A percentile compares a stretch with the other conserved stretches of the same genome.
Evolutionary conservation across 2,113 vertebrate species (phyloP).

Genomic region (human): DNA sequence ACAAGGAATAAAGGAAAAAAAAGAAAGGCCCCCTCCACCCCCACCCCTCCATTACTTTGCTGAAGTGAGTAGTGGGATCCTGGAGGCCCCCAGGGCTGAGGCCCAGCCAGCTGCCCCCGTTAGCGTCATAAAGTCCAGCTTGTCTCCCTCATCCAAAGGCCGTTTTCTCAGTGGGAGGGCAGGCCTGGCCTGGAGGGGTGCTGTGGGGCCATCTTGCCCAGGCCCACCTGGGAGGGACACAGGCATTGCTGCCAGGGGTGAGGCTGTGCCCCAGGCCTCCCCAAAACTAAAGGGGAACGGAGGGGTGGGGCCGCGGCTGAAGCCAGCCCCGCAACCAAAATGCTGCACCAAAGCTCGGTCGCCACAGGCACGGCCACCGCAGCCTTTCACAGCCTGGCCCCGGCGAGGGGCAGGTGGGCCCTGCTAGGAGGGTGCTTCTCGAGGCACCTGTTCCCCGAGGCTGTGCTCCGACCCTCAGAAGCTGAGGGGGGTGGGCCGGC

Average conservation of each 20-base stretch:
- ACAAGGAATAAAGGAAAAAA: conserved; percentile 32
- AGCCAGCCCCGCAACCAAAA: conserved; percentile 44
- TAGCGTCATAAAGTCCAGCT: conserved; percentile 61
- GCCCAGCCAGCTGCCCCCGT: neutral
- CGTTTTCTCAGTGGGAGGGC: conserved; percentile 59
- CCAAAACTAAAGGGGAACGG: neutral
- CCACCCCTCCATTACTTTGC: neutral
- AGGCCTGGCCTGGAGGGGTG: neutral
- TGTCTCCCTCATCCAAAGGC: conserved; percentile 76
- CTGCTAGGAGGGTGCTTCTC: neutral
- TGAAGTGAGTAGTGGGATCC: neutral
- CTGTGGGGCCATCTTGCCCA: neutral
- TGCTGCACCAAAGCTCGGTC: conserved; percentile 74
- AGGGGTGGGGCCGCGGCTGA: neutral
- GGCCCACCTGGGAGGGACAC: neutral
- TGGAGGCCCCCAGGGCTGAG: neutral
- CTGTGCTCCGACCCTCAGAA: neutral
- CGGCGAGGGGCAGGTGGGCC: neutral
- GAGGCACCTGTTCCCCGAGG: neutral
- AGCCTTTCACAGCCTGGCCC: neutral
- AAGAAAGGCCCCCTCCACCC: neutral
- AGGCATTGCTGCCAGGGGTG: neutral
- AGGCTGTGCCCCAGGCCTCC: neutral
- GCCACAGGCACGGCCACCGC: neutral
- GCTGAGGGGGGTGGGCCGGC: accelerated